Percentiles rank a stretch among this genome's conserved stretches.
phyloP scores from a whole-genome alignment of 2,888 invertebrate species.

The Oscheius sp. region DNA sequence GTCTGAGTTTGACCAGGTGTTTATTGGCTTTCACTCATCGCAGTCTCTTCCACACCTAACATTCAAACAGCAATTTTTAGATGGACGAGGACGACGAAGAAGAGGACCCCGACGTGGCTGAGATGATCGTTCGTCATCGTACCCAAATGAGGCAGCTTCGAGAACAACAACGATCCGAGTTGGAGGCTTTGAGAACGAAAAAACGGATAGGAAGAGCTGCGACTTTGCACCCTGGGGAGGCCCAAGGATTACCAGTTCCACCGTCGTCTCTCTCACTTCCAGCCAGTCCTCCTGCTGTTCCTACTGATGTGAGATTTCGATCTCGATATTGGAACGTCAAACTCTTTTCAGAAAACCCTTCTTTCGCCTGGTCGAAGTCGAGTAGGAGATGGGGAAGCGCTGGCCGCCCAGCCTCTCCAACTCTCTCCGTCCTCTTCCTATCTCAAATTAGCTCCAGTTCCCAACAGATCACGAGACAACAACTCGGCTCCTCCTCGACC shows the following conservation, averaged over 20 bases:
- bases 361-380: conserved; percentile 25
- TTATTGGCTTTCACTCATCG: not conserved
- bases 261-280: conserved; percentile 34
- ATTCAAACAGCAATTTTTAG: not conserved
- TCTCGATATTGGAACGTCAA: not conserved
- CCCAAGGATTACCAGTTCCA: conserved; percentile 1
- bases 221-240: conserved; percentile 10
- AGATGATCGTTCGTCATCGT: conserved; percentile 10
- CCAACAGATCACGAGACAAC: conserved; percentile 26
- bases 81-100: conserved; percentile 28
- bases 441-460: conserved; percentile 11
- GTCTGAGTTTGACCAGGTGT: conserved; percentile 50
- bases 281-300: conserved; percentile 24
- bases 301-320: not conserved
- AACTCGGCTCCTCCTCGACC: conserved; percentile 33
- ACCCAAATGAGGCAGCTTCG: conserved; percentile 46
- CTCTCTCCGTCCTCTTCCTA: not conserved
- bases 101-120: conserved; percentile 25
- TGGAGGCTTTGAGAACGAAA: conserved; percentile 43
- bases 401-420: conserved; percentile 11
- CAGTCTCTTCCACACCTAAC: not conserved
- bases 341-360: conserved; percentile 22
- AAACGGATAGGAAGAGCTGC: conserved; percentile 10
- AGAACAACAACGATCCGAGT: conserved; percentile 52
- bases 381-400: conserved; percentile 10